Percentiles rank a stretch among this genome's conserved stretches.
These are phyloP conservation scores for Tachina fera DNA, from an alignment of 2,888 invertebrate genomes.

Conservation along the genomic window DNA sequence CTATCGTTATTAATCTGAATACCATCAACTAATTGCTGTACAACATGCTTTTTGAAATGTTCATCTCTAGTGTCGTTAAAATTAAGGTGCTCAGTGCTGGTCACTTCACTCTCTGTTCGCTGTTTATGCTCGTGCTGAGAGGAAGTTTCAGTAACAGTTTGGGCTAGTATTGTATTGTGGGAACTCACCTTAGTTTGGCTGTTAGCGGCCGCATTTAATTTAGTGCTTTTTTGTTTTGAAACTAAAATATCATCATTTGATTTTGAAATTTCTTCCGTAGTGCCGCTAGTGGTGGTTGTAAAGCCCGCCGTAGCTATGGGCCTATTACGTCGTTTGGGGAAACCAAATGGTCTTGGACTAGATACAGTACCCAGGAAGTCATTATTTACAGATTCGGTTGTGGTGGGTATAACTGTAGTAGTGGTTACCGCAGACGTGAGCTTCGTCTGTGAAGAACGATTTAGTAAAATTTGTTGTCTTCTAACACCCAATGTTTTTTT, in stretches of 20 bases:
- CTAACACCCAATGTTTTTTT: constrained; percentile 74
- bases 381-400: constrained; percentile 75
- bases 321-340: constrained; percentile 83
- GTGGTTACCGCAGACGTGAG: constrained; percentile 70
- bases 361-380: constrained; percentile 82
- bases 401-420: constrained; percentile 72
- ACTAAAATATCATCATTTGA: constrained; percentile 65
- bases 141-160: constrained; percentile 60
- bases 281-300: constrained; percentile 66
- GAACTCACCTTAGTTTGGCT: constrained; percentile 81
- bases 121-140: constrained; percentile 59
- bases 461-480: constrained; percentile 76
- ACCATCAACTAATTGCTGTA: constrained; percentile 75
- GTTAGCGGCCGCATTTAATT: constrained; percentile 66
- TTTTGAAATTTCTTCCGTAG: constrained; percentile 66
- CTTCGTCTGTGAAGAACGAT: constrained; percentile 75
- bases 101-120: constrained; percentile 65
- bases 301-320: constrained; percentile 78
- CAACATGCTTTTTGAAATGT: constrained; percentile 64
- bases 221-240: constrained; percentile 62
- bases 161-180: constrained; percentile 69
- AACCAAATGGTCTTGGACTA: constrained; percentile 85
- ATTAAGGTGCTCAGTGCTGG: constrained; percentile 64
- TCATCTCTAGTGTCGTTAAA: constrained; percentile 64
- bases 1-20: constrained; percentile 75